Evolutionary conservation across 2,113 vertebrate species (phyloP), one percentile per base, ranked within the genome.

Genomic region (Nothobranchius kuhntae): DNA sequence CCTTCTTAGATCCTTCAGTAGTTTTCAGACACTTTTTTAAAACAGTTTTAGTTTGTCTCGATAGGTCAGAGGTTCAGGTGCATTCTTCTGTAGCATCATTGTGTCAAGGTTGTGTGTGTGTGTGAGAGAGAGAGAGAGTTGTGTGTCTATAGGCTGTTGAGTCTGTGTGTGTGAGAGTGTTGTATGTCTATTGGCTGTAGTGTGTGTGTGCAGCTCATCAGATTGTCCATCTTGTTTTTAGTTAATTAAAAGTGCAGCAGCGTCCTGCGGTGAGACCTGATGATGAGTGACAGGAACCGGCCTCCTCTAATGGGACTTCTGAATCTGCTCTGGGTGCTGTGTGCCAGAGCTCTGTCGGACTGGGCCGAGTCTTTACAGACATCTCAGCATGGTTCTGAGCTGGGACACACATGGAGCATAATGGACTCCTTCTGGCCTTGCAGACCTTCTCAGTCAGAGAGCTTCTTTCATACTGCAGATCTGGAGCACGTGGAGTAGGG

Each of bases 301-400:
- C 46, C 61, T 87, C 80, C 75, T 83, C 76, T 89, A 90, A 94
- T 93, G 86, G 84, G 81, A 76, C 93, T 91, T 86, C 75, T 40
- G 73, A 68, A 75, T 64, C 44, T 54, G 83, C 75, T 61, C 70
- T 0, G 12, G 2, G 9, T 24, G 13, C 57, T 24, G 56, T 61
- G 78, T 82, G 86, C 86, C 86, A 82, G 75, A 45, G 0, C 72
- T 71, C 73, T 26, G 68, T 73, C 71, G 48, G 61, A 45, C 68
- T 11, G 51, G 42, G 9, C 40, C 36, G 54, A 66, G 63, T 46
- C 68, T 83, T 86, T 65, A 36, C 75, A 80, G 60, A 71, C 46
- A 35, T 59, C 87, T 2, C 85, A 76, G 82, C 77, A 26, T 83
- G 83, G 69, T 24, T 26, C 61, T 8, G 46, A 11, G 52, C 40